These are phyloP conservation scores for Anseranas semipalmata DNA, from an alignment of 2,113 vertebrate species.

Conservation along the genomic window DNA sequence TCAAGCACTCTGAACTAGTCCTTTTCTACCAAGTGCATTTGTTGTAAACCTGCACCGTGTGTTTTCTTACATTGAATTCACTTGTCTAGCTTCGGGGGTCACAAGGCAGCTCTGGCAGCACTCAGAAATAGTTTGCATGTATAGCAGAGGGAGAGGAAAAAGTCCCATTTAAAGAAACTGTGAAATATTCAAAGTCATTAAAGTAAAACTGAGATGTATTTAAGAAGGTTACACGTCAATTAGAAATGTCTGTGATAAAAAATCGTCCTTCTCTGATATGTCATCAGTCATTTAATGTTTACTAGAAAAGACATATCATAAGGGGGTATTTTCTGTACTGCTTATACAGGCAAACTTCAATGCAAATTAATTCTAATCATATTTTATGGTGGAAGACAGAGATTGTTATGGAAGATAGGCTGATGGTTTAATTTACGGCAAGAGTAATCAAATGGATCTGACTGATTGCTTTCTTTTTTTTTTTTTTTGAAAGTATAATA, in stretches of 20 bases:
- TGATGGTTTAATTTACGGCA: conserved; percentile 42
- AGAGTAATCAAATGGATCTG: conserved; percentile 40
- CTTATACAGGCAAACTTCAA: not conserved
- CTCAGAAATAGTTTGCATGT: not conserved
- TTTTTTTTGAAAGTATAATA: not conserved
- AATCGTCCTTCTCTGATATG: not conserved
- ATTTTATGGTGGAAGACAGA: conserved; percentile 17
- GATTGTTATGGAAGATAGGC: conserved; percentile 5
- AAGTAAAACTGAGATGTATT: not conserved
- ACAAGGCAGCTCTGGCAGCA: not conserved
- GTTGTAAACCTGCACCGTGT: not conserved
- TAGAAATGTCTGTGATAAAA: not conserved
- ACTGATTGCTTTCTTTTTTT: not conserved
- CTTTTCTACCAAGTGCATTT: not conserved
- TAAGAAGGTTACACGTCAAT: not conserved
- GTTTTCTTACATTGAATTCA: not conserved
- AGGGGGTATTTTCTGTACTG: not conserved
- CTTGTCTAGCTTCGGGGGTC: not conserved
- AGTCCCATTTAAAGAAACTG: not conserved
- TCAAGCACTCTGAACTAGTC: not conserved
- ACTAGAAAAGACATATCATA: not conserved
- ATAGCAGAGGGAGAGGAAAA: not conserved
- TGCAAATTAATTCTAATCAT: conserved; percentile 19
- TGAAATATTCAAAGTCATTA: not conserved
- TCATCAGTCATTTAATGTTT: not conserved